Evolutionary conservation across 2,888 invertebrate species (phyloP).

Genomic region (Agrilus cyanescens): DNA sequence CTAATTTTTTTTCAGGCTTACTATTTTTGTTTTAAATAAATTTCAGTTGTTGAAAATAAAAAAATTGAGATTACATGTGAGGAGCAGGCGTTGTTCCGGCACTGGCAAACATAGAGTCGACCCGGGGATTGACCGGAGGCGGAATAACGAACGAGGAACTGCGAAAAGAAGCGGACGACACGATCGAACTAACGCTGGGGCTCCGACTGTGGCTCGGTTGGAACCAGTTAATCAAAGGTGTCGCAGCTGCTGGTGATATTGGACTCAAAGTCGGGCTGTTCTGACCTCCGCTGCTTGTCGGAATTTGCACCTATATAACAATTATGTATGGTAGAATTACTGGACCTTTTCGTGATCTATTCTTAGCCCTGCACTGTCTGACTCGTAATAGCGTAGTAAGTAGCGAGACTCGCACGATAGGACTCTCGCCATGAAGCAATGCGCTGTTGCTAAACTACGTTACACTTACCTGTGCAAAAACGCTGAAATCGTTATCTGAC

Average conservation of each 20-base stretch:
- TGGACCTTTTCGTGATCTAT: not conserved
- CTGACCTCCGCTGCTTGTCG: conserved; percentile 27
- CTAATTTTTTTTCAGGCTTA: conserved; percentile 3
- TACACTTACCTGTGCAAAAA: conserved; percentile 38
- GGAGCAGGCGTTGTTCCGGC: conserved; percentile 30
- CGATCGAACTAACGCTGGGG: conserved; percentile 31
- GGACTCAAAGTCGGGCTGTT: conserved; percentile 33
- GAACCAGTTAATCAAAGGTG: conserved; percentile 22
- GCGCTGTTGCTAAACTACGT: not conserved
- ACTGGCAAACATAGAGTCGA: conserved; percentile 20
- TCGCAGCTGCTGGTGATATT: conserved; percentile 28
- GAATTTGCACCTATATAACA: conserved; percentile 16
- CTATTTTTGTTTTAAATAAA: conserved; percentile 17
- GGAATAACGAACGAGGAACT: conserved; percentile 5
- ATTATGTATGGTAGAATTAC: not conserved
- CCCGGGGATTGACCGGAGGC: not conserved
- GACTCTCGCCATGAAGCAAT: not conserved
- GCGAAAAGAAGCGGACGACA: conserved; percentile 36
- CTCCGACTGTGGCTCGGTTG: conserved; percentile 29
- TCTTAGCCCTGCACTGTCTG: not conserved
- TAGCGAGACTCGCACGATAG: not conserved
- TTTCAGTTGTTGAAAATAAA: conserved; percentile 32
- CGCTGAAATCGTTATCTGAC: conserved; percentile 38
- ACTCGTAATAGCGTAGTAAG: not conserved
- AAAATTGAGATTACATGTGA: conserved; percentile 31